These are phyloP conservation scores for Spea multiplicata DNA, from an alignment of 2,113 vertebrate species.

Conservation along the genomic window DNA sequence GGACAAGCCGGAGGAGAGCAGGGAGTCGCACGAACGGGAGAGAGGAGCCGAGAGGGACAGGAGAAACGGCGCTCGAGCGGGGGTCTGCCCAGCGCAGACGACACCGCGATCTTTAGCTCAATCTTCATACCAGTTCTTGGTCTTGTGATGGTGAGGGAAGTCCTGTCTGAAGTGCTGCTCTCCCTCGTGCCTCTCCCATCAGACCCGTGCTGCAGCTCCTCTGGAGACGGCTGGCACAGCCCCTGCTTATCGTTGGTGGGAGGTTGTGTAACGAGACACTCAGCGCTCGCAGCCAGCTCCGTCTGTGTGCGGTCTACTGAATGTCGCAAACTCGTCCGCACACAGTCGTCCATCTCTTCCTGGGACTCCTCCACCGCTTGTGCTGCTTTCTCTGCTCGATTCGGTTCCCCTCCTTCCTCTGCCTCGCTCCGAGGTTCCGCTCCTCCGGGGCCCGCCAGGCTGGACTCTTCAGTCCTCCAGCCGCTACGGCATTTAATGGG, in stretches of 20 bases:
- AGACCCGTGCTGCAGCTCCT: background rate
- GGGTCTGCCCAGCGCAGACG: conserved; percentile 56
- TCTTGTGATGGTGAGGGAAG: background rate
- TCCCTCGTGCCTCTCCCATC: background rate
- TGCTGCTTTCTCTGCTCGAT: background rate
- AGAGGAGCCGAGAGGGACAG: conserved; percentile 43
- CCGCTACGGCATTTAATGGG: conserved; percentile 60
- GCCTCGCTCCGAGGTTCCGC: background rate
- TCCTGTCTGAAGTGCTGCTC: background rate
- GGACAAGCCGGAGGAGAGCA: background rate
- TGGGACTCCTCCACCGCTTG: background rate
- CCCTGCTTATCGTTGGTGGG: background rate
- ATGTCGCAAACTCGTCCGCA: background rate
- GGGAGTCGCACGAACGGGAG: conserved; percentile 7
- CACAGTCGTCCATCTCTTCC: background rate
- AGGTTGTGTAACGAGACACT: background rate
- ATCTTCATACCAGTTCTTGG: conserved; percentile 51
- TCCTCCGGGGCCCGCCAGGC: background rate
- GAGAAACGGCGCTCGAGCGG: conserved; percentile 50
- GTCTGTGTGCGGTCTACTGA: background rate
- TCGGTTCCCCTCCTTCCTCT: background rate
- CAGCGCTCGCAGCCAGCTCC: background rate
- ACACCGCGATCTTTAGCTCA: conserved; percentile 63
- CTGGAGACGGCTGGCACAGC: background rate
- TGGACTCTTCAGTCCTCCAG: background rate